These are phyloP conservation scores for Pteromalus puparum DNA, from an alignment of 1,140 invertebrate species.

Conservation along the genomic window DNA sequence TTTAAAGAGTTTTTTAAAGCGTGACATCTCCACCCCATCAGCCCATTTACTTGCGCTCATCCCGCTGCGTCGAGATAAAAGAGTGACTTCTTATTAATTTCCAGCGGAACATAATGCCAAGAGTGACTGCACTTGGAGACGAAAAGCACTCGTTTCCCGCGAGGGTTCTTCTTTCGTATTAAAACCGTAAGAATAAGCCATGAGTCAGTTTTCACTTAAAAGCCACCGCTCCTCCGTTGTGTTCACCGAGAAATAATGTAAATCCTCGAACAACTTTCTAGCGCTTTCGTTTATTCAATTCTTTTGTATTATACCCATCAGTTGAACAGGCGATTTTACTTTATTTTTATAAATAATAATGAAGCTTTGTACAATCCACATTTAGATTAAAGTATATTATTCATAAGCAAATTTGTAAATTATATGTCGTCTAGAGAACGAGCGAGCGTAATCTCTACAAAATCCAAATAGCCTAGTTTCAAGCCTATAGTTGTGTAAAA, in stretches of 20 bases:
- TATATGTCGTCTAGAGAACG: too few relatives aligned
- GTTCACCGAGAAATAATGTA: not conserved
- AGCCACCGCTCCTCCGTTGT: not conserved
- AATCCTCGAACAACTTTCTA: not conserved
- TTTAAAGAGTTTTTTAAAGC: not conserved
- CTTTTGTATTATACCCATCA: too few relatives aligned
- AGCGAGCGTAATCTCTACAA: too few relatives aligned
- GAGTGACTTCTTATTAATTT: conserved; percentile 34
- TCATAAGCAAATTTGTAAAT: too few relatives aligned
- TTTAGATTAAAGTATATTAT: too few relatives aligned
- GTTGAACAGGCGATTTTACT: too few relatives aligned
- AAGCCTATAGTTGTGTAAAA: too few relatives aligned
- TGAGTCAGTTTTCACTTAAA: not conserved
- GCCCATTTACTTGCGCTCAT: not conserved
- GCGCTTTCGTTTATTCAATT: too few relatives aligned
- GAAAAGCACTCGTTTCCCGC: not conserved
- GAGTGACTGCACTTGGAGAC: conserved; percentile 12
- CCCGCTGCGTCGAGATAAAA: not conserved
- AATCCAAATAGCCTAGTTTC: too few relatives aligned
- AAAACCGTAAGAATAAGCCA: not conserved
- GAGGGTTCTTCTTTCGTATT: conserved; percentile 5
- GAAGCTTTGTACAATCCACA: too few relatives aligned
- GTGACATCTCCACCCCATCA: not conserved
- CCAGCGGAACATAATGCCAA: conserved; percentile 15
- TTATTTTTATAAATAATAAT: too few relatives aligned